Base-by-base conservation (phyloP, 2,888 invertebrate species). In the Pycnomerus fuliginosus region DNA sequence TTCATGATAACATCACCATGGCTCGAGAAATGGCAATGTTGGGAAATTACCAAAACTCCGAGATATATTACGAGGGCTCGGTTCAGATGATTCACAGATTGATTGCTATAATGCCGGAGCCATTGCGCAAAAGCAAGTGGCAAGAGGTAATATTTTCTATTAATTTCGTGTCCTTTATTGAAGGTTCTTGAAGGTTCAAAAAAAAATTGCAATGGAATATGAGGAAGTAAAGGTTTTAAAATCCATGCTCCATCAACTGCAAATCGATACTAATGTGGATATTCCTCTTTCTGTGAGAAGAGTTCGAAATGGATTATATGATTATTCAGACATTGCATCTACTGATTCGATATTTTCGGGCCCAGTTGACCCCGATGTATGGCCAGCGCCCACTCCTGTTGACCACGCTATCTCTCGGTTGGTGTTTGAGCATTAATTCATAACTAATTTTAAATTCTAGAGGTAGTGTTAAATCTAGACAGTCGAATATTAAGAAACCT, bases 11-110 rank as follows among this genome's bases (percentile, higher is more conserved):
- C 77, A 90, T 94, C 46, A 93, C 91, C 74, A 75, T 94, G 73
- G 97, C 94, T 43, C 80, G 97, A 65, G 96, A 98, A 78, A 90
- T 90, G 85, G 91, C 94, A 49, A 76, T 97, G 64, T 85, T 91
- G 69, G 96, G 97, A 13, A 93, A 95, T 74, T 98, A 98, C 69
- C 96, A 97, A 67, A 89, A 90, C 51, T 90, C 97, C 14, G 81
- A 87, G 55, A 90, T 95, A 44, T 95, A 94, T 73, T 96, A 95
- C 70, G 90, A 95, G 71, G 91, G 92, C 36, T 88, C 90, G 5
- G 81, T 96, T 44, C 91, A 93, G 70, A 90, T 94, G 79, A 86
- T 98, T 60, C 88, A 90, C 62, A 82, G 88, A 61, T 79, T 94
- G 46, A 78, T 96, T 28, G 78, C 82, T 16, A 85, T 85, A 36